Base-by-base conservation (phyloP, 2,888 invertebrate species). In the Tigriopus californicus region DNA sequence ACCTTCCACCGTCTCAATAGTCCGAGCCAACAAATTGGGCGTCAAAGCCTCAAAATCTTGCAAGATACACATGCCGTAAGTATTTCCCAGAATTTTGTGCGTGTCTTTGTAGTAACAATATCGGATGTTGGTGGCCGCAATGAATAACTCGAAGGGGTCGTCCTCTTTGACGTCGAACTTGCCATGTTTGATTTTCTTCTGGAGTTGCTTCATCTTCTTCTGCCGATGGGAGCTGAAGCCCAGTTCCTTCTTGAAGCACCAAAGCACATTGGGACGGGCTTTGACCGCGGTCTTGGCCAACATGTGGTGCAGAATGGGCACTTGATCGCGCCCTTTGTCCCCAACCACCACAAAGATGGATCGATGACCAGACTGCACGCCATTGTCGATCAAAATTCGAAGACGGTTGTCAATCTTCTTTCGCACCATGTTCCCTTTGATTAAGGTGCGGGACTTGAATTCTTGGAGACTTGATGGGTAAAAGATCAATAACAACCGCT, bases 201-300 rank as follows among this genome's bases (percentile, higher is more conserved):
- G 79, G 12, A 85, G 67, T 61, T 80, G 77, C 68, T 89, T 87
- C 75, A 91, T 90, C 63, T 89, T 78, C 72, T 97, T 97, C 67
- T 91, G 88, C 8, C 91, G 60, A 41, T 63, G 60, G 13, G 61
- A 85, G 73, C 84, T 85, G 64, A 89, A 88, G 25, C 86, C 87
- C 66, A 90, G 80, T 69, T 91, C 88, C 80, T 95, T 78, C 67
- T 98, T 99, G 72, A 98, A 98, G 70, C 98, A 98, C 98, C 98
- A 98, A 11, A 98, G 73, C 1, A 99, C 91, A 48, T 84, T 83
- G 0, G 97, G 97, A 46, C 95, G 77, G 0, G 92, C 82, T 72
- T 90, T 90, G 0, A 95, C 84, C 55, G 83, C 81, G 1, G 95
- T 86, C 74, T 98, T 98, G 0, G 91, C 83, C 49, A 99, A 74